Evolutionary conservation across 2,797 vertebrate genomes (phyloP).

Genomic region (Megalops cyprinoides): DNA sequence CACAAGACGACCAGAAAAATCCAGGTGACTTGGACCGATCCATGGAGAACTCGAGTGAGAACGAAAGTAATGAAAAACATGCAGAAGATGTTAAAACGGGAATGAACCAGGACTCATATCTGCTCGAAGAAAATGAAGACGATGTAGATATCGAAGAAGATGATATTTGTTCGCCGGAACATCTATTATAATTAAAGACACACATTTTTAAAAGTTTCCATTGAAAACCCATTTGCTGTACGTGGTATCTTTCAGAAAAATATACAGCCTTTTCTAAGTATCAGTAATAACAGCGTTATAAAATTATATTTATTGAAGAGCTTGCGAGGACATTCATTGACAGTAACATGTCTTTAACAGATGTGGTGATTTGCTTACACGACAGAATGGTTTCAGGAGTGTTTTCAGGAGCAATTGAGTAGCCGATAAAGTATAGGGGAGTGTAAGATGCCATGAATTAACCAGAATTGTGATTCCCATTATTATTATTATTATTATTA

Average conservation of each 20-base stretch:
- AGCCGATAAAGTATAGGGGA: neutral
- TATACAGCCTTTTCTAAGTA: slow-evolving; percentile 27
- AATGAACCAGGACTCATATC: slow-evolving; percentile 73
- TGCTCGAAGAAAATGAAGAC: slow-evolving; percentile 86
- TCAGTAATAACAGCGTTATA: slow-evolving; percentile 33
- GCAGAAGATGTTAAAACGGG: slow-evolving; percentile 61
- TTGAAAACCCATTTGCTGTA: slow-evolving; percentile 57
- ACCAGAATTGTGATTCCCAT: neutral
- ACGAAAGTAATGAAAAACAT: slow-evolving; percentile 70
- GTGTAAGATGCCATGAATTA: slow-evolving; percentile 12
- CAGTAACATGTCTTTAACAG: slow-evolving; percentile 6
- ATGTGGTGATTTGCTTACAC: slow-evolving; percentile 7
- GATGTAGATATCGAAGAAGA: slow-evolving; percentile 93
- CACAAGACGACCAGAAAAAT: slow-evolving; percentile 87
- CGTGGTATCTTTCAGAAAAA: slow-evolving; percentile 44
- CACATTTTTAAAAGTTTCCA: slow-evolving; percentile 10
- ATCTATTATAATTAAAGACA: slow-evolving; percentile 75
- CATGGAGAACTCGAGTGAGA: slow-evolving; percentile 76
- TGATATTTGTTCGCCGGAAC: slow-evolving; percentile 80
- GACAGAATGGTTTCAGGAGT: slow-evolving; percentile 23
- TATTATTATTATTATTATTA: slow-evolving; percentile 27
- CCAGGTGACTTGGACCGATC: slow-evolving; percentile 73
- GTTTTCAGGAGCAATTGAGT: slow-evolving; percentile 15
- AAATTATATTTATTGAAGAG: slow-evolving; percentile 52
- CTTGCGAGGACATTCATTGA: slow-evolving; percentile 36